Evolutionary conservation across 2,113 vertebrate species (phyloP).

Genomic region (Melanostigma gelatinosum): DNA sequence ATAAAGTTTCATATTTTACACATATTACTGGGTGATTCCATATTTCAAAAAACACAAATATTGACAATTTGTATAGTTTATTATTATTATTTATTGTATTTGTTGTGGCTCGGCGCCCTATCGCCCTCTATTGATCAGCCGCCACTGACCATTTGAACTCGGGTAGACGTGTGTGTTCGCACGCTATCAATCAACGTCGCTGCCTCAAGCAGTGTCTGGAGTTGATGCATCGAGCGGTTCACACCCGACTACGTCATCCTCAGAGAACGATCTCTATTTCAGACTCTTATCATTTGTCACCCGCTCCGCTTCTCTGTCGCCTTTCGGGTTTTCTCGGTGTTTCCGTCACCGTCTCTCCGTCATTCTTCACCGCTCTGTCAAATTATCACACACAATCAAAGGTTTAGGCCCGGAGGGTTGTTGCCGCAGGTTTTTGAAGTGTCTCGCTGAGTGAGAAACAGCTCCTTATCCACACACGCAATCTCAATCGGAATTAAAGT

Average conservation of each 20-base stretch:
- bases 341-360: slow-evolving; percentile 24
- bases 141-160: not conserved
- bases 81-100: too few relatives aligned
- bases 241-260: not conserved
- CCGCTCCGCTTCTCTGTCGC: not conserved
- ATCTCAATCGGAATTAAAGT: slow-evolving; percentile 34
- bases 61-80: too few relatives aligned
- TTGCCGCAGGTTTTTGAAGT: slow-evolving; percentile 9
- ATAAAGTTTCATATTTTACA: too few relatives aligned
- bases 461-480: slow-evolving; percentile 21
- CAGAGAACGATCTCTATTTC: slow-evolving; percentile 10
- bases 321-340: not conserved
- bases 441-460: not conserved
- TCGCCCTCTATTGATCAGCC: too few relatives aligned
- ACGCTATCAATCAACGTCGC: slow-evolving; percentile 1
- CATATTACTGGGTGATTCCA: too few relatives aligned
- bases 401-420: not conserved
- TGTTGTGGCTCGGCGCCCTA: too few relatives aligned
- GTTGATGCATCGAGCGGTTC: slow-evolving; percentile 21
- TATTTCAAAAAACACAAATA: too few relatives aligned
- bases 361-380: slow-evolving; percentile 29
- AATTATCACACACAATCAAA: slow-evolving; percentile 43
- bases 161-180: not conserved
- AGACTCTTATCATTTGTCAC: slow-evolving; percentile 36
- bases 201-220: not conserved